These are phyloP conservation scores for Drosophila kikkawai DNA, from an alignment of 1,140 invertebrate species.

Conservation along the genomic window DNA sequence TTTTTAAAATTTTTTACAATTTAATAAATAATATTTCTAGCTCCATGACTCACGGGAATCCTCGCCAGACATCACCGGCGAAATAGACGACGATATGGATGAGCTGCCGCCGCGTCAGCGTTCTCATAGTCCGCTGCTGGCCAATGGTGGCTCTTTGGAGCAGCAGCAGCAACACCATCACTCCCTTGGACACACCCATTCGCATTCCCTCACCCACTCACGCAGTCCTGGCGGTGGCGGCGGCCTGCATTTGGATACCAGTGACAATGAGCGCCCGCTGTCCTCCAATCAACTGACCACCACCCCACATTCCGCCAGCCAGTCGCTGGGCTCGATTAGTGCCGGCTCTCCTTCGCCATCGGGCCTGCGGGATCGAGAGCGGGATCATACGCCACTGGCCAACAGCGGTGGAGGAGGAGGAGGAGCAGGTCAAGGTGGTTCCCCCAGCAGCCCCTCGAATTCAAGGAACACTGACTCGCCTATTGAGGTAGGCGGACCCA, in stretches of 20 bases:
- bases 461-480: constrained; percentile 84
- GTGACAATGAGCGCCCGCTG: constrained; percentile 79
- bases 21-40: constrained; percentile 18
- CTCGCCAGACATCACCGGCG: constrained; percentile 83
- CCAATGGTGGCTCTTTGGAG: constrained; percentile 40
- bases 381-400: constrained; percentile 67
- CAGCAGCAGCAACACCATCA: constrained; percentile 59
- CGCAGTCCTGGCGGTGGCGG: constrained; percentile 61
- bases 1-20: background rate
- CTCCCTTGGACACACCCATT: constrained; percentile 2
- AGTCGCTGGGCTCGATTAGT: constrained; percentile 83
- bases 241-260: constrained; percentile 69
- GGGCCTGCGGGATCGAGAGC: constrained; percentile 70
- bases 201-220: constrained; percentile 49
- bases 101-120: constrained; percentile 69
- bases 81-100: constrained; percentile 83
- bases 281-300: constrained; percentile 79
- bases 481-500: constrained; percentile 85
- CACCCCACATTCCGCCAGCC: constrained; percentile 78
- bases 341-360: constrained; percentile 81
- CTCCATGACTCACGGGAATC: constrained; percentile 83
- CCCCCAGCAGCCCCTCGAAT: constrained; percentile 65
- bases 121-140: constrained; percentile 71
- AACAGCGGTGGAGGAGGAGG: constrained; percentile 7
- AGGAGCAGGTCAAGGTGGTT: background rate